These are phyloP conservation scores for Struthio camelus DNA, from an alignment of 2,113 vertebrate species.

Conservation along the genomic window DNA sequence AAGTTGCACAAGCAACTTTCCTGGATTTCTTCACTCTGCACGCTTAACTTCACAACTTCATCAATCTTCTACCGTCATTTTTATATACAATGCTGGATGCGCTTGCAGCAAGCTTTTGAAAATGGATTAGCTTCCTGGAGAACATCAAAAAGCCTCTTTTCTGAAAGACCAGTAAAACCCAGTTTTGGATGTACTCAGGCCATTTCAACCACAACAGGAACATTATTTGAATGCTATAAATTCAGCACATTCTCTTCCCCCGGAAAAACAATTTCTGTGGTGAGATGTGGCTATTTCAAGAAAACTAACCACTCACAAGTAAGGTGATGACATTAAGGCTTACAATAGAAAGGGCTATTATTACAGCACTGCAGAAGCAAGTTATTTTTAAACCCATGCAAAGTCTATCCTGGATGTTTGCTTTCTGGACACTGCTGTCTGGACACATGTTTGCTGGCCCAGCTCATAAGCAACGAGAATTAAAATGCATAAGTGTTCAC, in stretches of 20 bases:
- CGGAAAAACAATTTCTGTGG: not conserved
- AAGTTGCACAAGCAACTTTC: not conserved
- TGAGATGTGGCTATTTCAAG: not conserved
- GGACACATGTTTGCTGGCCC: accelerated
- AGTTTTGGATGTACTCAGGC: not conserved
- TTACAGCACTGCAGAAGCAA: not conserved
- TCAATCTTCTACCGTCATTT: not conserved
- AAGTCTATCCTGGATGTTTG: not conserved
- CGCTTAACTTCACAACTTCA: not conserved
- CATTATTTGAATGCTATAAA: not conserved
- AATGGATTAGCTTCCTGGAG: not conserved
- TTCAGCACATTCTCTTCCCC: not conserved
- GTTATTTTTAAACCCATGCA: not conserved
- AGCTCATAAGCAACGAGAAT: not conserved
- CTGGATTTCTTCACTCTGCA: not conserved
- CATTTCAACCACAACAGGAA: not conserved
- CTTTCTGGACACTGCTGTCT: not conserved
- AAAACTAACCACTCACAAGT: not conserved
- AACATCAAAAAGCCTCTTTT: not conserved
- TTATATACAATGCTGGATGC: not conserved
- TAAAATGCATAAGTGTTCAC: not conserved
- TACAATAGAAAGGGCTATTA: not conserved
- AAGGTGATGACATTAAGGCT: not conserved
- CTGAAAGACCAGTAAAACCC: not conserved
- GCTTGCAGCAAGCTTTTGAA: not conserved